phyloP scores from a whole-genome alignment of 1,140 invertebrate species.

The Helicoverpa armigera region DNA sequence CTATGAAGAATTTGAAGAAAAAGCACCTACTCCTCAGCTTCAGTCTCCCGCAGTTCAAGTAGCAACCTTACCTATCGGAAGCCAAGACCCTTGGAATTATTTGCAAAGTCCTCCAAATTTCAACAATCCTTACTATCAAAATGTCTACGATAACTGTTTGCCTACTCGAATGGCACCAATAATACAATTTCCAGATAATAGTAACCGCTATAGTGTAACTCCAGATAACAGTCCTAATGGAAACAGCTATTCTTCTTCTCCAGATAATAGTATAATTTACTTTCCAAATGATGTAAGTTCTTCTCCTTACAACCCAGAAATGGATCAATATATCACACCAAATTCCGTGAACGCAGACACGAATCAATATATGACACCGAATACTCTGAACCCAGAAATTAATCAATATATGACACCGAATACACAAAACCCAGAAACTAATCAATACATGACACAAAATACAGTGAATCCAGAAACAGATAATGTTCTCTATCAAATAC shows the following conservation, averaged over 20 bases:
- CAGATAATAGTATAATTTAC: too few relatives aligned
- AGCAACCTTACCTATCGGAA: background rate
- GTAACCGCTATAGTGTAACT: too few relatives aligned
- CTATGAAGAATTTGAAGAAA: constrained; percentile 25
- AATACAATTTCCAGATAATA: background rate
- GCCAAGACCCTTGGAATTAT: background rate
- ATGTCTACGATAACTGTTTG: background rate
- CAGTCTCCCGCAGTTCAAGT: background rate
- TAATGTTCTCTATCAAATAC: background rate
- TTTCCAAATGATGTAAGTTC: too few relatives aligned
- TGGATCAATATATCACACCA: background rate
- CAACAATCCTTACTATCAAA: background rate
- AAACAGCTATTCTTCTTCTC: too few relatives aligned
- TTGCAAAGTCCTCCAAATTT: background rate
- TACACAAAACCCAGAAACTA: background rate
- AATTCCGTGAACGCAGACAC: too few relatives aligned
- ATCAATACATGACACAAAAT: background rate
- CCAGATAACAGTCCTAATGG: too few relatives aligned
- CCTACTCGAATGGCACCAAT: background rate
- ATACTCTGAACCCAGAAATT: background rate
- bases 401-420: background rate
- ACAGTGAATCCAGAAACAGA: background rate
- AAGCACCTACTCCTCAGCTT: background rate
- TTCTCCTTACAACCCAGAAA: background rate
- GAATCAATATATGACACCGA: too few relatives aligned